Base-by-base conservation (phyloP, 37 sponge, comb jelly and placozoan species). In the Theonella swinhoei region DNA sequence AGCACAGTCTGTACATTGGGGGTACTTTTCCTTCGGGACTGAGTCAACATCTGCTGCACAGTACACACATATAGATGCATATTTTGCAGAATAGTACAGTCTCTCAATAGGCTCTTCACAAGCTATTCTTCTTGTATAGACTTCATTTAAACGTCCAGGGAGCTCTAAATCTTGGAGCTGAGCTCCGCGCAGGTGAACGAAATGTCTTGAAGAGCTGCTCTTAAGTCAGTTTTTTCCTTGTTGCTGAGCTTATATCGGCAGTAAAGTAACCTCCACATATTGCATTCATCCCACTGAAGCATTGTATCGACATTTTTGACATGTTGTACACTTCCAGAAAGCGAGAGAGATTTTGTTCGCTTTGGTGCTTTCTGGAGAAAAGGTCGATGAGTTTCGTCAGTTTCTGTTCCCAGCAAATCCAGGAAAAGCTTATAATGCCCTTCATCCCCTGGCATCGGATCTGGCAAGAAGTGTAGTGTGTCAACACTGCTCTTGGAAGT, bases 221-320 rank as follows among this genome's bases (percentile, higher is more conserved):
- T 24, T 24, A 80, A n/a, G 7, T 68, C 70, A 26, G 58, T n/a
- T 25, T 30, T 39, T 26, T 80, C 81, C 28, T 80, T 39, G 5
- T 8, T 25, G 1, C 54, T 43, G 4, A 80, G 71, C 32, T 42
- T 80, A 8, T 41, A 32, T 30, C 35, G 43, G 25, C 41, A 65
- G n/a, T 80, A 71, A 4, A 71, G 63, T 3, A 71, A 32, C 29
- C 72, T 1, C 72, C 83, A 82, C 38, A 71, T 58, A 4, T 22
- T 28, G 39, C 83, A 73, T 7, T 83, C 75, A 19, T 83, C 83
- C 62, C 83, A 83, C 36, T 82, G 63, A 22, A 72, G 74, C 72
- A 80, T 80, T 19, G 69, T 19, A 19, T 68, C 81, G 22, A 72
- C 72, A 37, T 82, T 82, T 23, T 60, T 71, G 0, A 71, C 83